These are phyloP conservation scores for Pantala flavescens DNA, from an alignment of 1,140 invertebrate genomes.

Conservation along the genomic window DNA sequence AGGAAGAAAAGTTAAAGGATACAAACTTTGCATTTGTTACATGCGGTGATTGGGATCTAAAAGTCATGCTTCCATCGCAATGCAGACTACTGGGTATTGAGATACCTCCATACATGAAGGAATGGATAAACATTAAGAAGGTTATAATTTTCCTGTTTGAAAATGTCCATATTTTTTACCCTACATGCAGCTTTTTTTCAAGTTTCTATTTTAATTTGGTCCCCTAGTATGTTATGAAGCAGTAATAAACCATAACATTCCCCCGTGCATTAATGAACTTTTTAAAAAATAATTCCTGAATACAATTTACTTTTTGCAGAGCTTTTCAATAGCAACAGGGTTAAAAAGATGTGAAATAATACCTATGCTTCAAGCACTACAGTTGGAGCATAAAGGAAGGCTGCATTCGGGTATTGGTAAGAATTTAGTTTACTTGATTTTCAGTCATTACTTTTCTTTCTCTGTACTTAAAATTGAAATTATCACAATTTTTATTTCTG, in stretches of 20 bases:
- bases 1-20: slow-evolving; percentile 25
- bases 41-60: slow-evolving; percentile 54
- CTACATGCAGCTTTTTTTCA: not conserved
- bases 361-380: not conserved
- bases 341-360: not conserved
- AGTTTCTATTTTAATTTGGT: not conserved
- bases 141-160: slow-evolving; percentile 22
- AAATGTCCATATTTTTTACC: not conserved
- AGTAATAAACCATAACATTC: not conserved
- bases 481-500: too few relatives aligned
- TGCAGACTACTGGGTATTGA: slow-evolving; percentile 37
- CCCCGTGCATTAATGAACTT: not conserved
- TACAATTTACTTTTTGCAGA: not conserved
- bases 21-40: slow-evolving; percentile 38
- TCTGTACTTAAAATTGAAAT: too few relatives aligned
- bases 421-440: too few relatives aligned
- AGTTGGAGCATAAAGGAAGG: not conserved
- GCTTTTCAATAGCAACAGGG: not conserved
- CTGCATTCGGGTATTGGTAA: not conserved
- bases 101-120: slow-evolving; percentile 38
- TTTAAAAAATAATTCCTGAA: not conserved
- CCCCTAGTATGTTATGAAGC: not conserved
- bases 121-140: slow-evolving; percentile 52
- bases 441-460: too few relatives aligned
- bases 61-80: slow-evolving; percentile 46